These are phyloP conservation scores for Dendroctonus ponderosae DNA, from an alignment of 1,140 invertebrate species.

Conservation along the genomic window DNA sequence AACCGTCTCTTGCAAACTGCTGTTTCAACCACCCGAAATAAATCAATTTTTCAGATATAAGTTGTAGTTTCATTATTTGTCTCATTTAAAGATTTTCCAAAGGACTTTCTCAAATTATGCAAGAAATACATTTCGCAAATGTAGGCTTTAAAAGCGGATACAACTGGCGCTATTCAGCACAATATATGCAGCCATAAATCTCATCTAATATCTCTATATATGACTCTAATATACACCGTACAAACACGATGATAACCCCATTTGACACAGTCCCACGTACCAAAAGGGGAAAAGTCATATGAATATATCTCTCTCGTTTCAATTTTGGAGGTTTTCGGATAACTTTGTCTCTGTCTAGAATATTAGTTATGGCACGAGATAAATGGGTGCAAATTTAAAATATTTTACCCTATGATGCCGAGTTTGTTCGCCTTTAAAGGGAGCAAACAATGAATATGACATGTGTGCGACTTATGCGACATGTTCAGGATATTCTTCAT, in stretches of 20 bases:
- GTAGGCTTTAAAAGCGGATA: too few species aligned
- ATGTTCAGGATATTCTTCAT: not conserved
- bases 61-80: too few species aligned
- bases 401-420: slow-evolving; percentile 33
- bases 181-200: slow-evolving; percentile 33
- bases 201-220: slow-evolving; percentile 29
- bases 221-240: slow-evolving; percentile 34
- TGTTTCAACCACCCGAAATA: too few species aligned
- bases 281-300: slow-evolving; percentile 34
- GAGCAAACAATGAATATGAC: slow-evolving; percentile 31
- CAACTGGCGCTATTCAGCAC: not conserved
- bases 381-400: slow-evolving; percentile 36
- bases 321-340: not conserved
- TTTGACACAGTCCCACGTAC: slow-evolving; percentile 37
- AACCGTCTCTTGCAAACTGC: too few species aligned
- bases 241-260: slow-evolving; percentile 35
- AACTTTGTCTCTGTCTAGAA: slow-evolving; percentile 15
- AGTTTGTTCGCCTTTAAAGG: slow-evolving; percentile 32
- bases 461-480: slow-evolving; percentile 22
- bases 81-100: too few species aligned
- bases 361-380: slow-evolving; percentile 35
- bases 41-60: too few species aligned
- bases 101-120: too few species aligned
- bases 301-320: slow-evolving; percentile 16
- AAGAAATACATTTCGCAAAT: too few species aligned